phyloP scores from a whole-genome alignment of 2,113 vertebrate species.

The Salvelinus namaycush region DNA sequence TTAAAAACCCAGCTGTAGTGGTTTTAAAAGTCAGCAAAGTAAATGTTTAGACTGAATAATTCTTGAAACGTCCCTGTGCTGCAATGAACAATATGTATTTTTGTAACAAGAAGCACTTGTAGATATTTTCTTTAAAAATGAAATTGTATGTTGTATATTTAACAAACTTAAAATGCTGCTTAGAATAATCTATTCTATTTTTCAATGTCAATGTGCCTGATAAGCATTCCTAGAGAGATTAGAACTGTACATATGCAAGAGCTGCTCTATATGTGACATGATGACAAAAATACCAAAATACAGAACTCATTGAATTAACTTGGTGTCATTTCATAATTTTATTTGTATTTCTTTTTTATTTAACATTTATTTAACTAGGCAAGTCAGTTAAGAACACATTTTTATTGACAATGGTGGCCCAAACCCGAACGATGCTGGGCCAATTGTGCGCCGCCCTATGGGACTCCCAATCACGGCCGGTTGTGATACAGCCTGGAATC shows the following conservation, averaged over 20 bases:
- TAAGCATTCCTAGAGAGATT: slow-evolving; percentile 47
- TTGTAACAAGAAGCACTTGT: slow-evolving; percentile 59
- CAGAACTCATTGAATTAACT: slow-evolving; percentile 1
- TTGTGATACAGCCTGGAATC: no score
- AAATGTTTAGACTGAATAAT: slow-evolving; percentile 38
- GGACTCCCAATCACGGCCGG: no score
- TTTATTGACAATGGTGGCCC: no score
- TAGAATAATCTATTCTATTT: slow-evolving; percentile 59
- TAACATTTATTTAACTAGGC: no score
- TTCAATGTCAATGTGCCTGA: slow-evolving; percentile 55
- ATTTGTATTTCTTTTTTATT: no score
- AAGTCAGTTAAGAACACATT: no score
- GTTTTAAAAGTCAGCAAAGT: slow-evolving; percentile 39
- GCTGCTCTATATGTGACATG: slow-evolving; percentile 46
- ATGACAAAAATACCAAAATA: slow-evolving; percentile 28
- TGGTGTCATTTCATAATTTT: neutral
- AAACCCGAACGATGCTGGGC: no score
- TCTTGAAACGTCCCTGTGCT: slow-evolving; percentile 47
- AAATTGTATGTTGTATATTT: slow-evolving; percentile 51
- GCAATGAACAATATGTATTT: slow-evolving; percentile 58
- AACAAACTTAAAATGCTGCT: slow-evolving; percentile 53
- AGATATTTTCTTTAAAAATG: slow-evolving; percentile 53
- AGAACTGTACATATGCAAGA: slow-evolving; percentile 49
- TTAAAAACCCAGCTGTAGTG: slow-evolving; percentile 12
- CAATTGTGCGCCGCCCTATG: no score